These are phyloP conservation scores for Tiliacea aurago DNA, from an alignment of 2,888 invertebrate species.

Conservation along the genomic window DNA sequence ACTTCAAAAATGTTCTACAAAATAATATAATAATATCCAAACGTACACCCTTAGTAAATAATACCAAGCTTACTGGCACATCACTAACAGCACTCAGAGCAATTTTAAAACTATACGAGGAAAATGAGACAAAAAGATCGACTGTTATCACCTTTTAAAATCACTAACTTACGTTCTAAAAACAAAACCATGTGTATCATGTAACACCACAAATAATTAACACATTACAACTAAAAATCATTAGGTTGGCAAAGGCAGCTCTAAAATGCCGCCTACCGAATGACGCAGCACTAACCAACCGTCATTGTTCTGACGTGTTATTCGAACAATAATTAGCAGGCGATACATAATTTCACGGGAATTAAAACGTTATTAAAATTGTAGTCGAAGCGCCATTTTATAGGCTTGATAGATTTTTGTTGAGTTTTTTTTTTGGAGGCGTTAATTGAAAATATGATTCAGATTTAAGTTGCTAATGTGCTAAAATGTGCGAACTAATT, in stretches of 20 bases:
- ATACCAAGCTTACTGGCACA: too few species aligned
- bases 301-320: slow-evolving; percentile 74
- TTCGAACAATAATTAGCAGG: slow-evolving; percentile 76
- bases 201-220: slow-evolving; percentile 52
- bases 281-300: slow-evolving; percentile 65
- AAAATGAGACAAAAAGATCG: not conserved
- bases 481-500: slow-evolving; percentile 42
- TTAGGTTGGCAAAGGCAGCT: slow-evolving; percentile 31
- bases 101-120: not conserved
- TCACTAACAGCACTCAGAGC: not conserved
- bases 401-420: slow-evolving; percentile 22
- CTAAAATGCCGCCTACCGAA: slow-evolving; percentile 47
- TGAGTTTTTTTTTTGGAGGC: slow-evolving; percentile 19
- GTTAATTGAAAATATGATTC: slow-evolving; percentile 44
- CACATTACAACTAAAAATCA: slow-evolving; percentile 56
- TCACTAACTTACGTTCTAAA: not conserved
- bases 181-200: not conserved
- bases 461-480: slow-evolving; percentile 33
- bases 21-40: not conserved
- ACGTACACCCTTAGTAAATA: too few species aligned
- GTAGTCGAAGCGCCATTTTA: slow-evolving; percentile 58
- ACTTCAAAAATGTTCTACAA: not conserved
- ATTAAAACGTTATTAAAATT: slow-evolving; percentile 79
- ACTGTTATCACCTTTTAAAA: not conserved
- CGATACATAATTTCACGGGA: slow-evolving; percentile 86